A percentile compares a stretch with the other conserved stretches of the same genome.
phyloP scores from a whole-genome alignment of 2,888 invertebrate genomes.

The Flexamia atlantica region DNA sequence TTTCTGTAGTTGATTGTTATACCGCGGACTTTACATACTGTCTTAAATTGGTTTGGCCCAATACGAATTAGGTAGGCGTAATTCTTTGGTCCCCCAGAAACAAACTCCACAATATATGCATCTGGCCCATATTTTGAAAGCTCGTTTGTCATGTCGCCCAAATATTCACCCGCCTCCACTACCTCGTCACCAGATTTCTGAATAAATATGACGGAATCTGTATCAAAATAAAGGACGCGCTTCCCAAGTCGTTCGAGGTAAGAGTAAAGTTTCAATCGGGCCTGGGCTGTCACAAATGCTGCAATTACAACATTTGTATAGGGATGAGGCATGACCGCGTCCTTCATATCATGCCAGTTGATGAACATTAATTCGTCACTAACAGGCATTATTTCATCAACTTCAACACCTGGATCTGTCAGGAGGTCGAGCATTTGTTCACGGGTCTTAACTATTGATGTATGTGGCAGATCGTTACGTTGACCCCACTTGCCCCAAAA shows the following conservation, averaged over 20 bases:
- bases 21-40: slow-evolving; percentile 28
- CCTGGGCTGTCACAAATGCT: slow-evolving; percentile 72
- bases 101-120: slow-evolving; percentile 71
- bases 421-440: not conserved
- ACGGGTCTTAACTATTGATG: not conserved
- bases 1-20: slow-evolving; percentile 23
- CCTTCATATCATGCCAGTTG: slow-evolving; percentile 26
- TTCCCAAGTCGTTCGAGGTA: slow-evolving; percentile 71
- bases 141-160: slow-evolving; percentile 73
- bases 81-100: slow-evolving; percentile 72
- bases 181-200: slow-evolving; percentile 52
- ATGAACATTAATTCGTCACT: slow-evolving; percentile 15
- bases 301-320: slow-evolving; percentile 72
- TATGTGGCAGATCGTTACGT: not conserved
- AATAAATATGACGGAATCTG: slow-evolving; percentile 72
- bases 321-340: not conserved
- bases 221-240: slow-evolving; percentile 73
- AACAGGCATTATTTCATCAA: not conserved
- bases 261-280: slow-evolving; percentile 72
- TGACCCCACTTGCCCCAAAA: slow-evolving; percentile 51
- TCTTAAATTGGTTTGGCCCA: not conserved
- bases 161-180: slow-evolving; percentile 70
- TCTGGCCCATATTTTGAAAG: slow-evolving; percentile 69
- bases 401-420: slow-evolving; percentile 29
- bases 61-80: slow-evolving; percentile 70